Evolutionary conservation across 2,113 vertebrate species (phyloP), one percentile per base, ranked within the genome.

Genomic region (Myiopsitta monachus): DNA sequence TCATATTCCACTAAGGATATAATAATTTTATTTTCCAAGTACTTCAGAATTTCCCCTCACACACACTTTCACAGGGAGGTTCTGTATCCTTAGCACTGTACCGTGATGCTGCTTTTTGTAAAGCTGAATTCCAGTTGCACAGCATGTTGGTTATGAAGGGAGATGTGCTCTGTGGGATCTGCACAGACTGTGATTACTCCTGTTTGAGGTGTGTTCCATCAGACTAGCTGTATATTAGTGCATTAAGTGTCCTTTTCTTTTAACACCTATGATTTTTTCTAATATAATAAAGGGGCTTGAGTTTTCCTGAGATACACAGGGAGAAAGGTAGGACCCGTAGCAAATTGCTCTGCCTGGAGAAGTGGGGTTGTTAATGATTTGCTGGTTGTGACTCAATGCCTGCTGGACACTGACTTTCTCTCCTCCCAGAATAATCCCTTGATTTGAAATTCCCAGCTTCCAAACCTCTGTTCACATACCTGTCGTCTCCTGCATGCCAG

Each of bases 121-220:
- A 18, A 30, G 0, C 0, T 2, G 6, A 2, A 2, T 7, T 18
- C 49, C n/a, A 18, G 6, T 7, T 21, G 36, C n/a, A 1, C 2
- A 3, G 24, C 0, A 21, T 4, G 33, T 0, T 31, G 49, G 68
- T 2, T 12, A 7, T 0, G 1, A 11, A 23, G 66, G 44, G 23
- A 31, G 36, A 2, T 10, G 46, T 27, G 26, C 38, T 41, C 41
- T 4, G 0, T 0, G 21, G 52, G 26, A 81, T 11, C 3, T 36
- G 2, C 3, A 18, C 17, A 14, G 22, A 0, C 7, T 14, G 39
- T 22, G 38, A 22, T 21, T 44, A n/a, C 38, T 54, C 33, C 61
- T 26, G 4, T 10, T 1, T 5, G 33, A 5, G 39, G 3, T 11
- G 5, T 13, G 49, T 13, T 11, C 66, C 70, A 3, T 10, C 57